Evolutionary conservation across 2,797 vertebrate species (phyloP).

Genomic region (Micropoecilia bifurca): DNA sequence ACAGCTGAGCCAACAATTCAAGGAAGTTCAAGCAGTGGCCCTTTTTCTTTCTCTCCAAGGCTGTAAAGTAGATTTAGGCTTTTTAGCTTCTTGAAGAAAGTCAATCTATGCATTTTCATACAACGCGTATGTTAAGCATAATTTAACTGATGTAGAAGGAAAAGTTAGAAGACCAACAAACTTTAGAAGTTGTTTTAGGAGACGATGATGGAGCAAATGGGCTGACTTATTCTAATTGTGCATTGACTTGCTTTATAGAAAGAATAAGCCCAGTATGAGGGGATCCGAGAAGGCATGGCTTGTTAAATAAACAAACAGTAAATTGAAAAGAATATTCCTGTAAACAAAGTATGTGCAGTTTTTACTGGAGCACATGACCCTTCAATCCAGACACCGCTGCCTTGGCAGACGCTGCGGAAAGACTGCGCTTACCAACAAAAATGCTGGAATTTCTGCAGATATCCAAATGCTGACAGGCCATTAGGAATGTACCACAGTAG

Average conservation of each 20-base stretch:
- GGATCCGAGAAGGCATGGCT: neutral
- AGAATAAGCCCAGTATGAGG: neutral
- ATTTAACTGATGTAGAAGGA: conserved; percentile 6
- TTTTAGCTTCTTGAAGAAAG: conserved; percentile 4
- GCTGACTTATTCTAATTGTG: neutral
- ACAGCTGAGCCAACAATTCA: conserved; percentile 81
- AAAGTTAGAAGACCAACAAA: conserved; percentile 1
- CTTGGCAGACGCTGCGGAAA: conserved; percentile 74
- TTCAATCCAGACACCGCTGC: conserved; percentile 39
- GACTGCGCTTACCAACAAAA: conserved; percentile 57
- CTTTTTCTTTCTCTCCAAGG: conserved; percentile 46
- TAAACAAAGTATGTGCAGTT: conserved; percentile 30
- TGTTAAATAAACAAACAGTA: neutral
- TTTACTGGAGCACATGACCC: conserved; percentile 41
- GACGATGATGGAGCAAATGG: neutral
- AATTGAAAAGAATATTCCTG: conserved; percentile 25
- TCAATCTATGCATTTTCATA: neutral
- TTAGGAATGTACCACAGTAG: conserved; percentile 30
- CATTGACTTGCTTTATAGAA: neutral
- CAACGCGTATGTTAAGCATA: neutral
- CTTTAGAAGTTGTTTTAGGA: neutral
- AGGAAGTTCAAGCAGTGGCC: conserved; percentile 83
- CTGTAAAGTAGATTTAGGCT: conserved; percentile 45
- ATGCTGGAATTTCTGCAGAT: conserved; percentile 44
- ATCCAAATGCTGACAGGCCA: conserved; percentile 24